Base-by-base conservation (phyloP, 2,888 invertebrate species). In the Prostheceraeus crozeri region DNA sequence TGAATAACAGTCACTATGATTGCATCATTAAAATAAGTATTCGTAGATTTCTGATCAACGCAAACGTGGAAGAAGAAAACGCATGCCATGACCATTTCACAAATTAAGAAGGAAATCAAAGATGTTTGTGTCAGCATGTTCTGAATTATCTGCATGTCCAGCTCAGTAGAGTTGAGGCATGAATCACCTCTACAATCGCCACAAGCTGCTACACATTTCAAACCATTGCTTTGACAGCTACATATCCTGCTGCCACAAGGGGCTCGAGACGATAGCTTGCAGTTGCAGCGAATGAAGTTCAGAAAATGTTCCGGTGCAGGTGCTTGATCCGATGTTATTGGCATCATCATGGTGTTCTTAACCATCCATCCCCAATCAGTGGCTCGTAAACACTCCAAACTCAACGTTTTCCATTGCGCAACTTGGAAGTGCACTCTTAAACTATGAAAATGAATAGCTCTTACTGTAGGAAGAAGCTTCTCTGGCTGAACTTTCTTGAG, bases 241-340 rank as follows among this genome's bases (percentile, higher is more conserved):
- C 45, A 40, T 23, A 40, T 14, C 21, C 21, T 14, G n/a, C 19
- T 40, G 45, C 45, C 45, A 40, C 45, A 40, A 14, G 45, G n/a
- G 21, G n/a, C 21, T 23, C 21, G n/a, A 23, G 6, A 40, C 21
- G 45, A 14, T 40, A 23, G n/a, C 21, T 40, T 40, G 45, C 45
- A 40, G 45, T 23, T 40, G 45, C 45, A 40, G 45, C 45, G 45
- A 40, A 40, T 40, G 21, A 40, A 14, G 45, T 40, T 40, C 19
- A 40, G 45, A 23, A 40, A 14, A 40, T 14, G 21, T 14, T 40
- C 45, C 21, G 45, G 8, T 40, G 45, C 33, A 10, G 33, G 10
- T 8, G 33, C 33, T 8, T 8, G 10, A n/a, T 33, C 10, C n/a
- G 33, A 10, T n/a, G 10, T 33, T n/a, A 33, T n/a, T 33, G 33